Conservation (phyloP, 2,113 vertebrate genomes). For the Toxostoma redivivum region DNA sequence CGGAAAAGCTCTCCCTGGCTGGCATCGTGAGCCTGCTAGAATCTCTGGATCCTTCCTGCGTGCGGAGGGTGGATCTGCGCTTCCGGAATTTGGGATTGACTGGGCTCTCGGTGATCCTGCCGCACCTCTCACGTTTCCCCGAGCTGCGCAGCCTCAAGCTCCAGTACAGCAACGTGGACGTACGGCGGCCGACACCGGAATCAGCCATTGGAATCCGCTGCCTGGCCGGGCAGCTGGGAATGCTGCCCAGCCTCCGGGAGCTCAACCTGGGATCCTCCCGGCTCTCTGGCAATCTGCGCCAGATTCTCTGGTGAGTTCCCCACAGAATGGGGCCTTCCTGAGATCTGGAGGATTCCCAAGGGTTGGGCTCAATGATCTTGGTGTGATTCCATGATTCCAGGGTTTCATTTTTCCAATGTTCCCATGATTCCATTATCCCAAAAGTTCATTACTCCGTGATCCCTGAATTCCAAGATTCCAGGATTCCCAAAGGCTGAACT, state of each 20-base stretch:
- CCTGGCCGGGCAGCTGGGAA: constrained; percentile 77
- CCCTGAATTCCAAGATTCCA: not conserved
- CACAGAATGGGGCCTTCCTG: accelerated
- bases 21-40: constrained; percentile 76
- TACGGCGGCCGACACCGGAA: constrained; percentile 69
- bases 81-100: constrained; percentile 83
- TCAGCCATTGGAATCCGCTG: constrained; percentile 63
- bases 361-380: not conserved
- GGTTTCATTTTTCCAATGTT: not conserved
- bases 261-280: constrained; percentile 86
- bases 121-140: constrained; percentile 77
- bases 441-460: not conserved
- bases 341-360: accelerated
- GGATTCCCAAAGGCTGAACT: not conserved
- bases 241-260: constrained; percentile 72
- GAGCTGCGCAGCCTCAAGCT: constrained; percentile 77
- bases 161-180: constrained; percentile 88
- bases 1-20: constrained; percentile 78
- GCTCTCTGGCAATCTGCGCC: constrained; percentile 81
- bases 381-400: not conserved
- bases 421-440: not conserved
- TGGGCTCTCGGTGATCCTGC: constrained; percentile 81
- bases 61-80: constrained; percentile 82
- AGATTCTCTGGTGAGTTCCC: constrained; percentile 81
- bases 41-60: constrained; percentile 66